Evolutionary conservation across 2,113 vertebrate genomes (phyloP), one percentile per base, ranked within the genome.

Genomic region (Sinosuthora webbiana): DNA sequence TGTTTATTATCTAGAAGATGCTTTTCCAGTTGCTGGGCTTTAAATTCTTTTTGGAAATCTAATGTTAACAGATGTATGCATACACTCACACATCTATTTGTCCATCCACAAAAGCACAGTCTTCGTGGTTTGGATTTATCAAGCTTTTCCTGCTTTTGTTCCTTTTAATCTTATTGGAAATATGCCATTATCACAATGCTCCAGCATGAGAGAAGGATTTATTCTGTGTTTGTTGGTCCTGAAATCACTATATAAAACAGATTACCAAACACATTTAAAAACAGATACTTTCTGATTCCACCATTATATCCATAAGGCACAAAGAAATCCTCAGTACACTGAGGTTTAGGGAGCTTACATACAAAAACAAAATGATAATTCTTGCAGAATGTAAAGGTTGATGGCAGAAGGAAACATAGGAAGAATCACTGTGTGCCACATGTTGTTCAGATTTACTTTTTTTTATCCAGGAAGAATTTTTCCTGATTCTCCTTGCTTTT

Each of bases 11-110:
- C 90, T 94, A 67, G 71, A 91, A 91, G 42, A 86, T 88, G 59
- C 44, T 92, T 92, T 95, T 86, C 79, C 68, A 64, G 56, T 96
- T 86, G 86, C 80, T 62, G 92, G 86, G 37, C 52, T 92, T 86
- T 84, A 86, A 93, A 90, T 90, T 96, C 39, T n/a, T 96, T 56
- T 84, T 92, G 73, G 64, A 92, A 93, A 56, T 81, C 57, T 37
- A 39, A 25, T 27, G 21, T 75, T 90, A 87, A 45, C 73, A 93
- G 68, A 86, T 76, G 39, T 60, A 35, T 91, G 23, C 49, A 69
- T 73, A 22, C 30, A 35, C 11, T 81, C 45, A 37, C 1, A 2
- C 65, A 55, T 57, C 42, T 45, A 19, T 80, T 73, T 76, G 63
- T 83, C 63, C 84, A 47, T 59, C 78, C 77, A 89, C 71, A 85